Percentiles rank a stretch among this genome's conserved stretches.
phyloP scores from a whole-genome alignment of 92 coral and sea anemone species.

The Bergia puertoricense region DNA sequence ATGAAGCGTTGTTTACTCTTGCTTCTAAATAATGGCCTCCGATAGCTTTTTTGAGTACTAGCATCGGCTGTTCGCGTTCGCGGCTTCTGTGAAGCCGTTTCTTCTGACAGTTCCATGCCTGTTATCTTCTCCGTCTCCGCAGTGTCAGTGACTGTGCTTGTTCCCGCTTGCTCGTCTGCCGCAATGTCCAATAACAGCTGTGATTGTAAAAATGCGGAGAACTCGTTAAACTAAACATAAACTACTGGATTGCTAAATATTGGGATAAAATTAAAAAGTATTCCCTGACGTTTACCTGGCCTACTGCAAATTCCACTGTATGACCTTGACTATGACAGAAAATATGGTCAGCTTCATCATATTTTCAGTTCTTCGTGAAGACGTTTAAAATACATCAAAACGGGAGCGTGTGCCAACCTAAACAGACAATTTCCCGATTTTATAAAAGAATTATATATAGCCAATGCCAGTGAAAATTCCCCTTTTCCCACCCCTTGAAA shows the following conservation, averaged over 20 bases:
- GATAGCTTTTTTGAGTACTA: not conserved
- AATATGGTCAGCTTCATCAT: not conserved
- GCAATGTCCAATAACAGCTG: slow-evolving; percentile 19
- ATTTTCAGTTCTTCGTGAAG: not conserved
- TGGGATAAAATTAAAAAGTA: no score
- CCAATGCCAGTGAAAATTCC: no score
- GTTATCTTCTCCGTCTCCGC: not conserved
- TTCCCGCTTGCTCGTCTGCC: not conserved
- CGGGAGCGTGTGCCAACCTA: not conserved
- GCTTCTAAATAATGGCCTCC: slow-evolving; percentile 1
- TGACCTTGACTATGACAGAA: not conserved
- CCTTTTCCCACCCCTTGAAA: no score
- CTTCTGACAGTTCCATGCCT: no score
- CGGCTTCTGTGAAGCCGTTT: not conserved
- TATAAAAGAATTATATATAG: no score
- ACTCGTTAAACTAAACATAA: not conserved
- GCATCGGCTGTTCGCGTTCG: not conserved
- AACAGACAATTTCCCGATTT: no score
- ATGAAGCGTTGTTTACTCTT: slow-evolving; percentile 2
- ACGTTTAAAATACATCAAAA: not conserved
- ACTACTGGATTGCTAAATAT: not conserved
- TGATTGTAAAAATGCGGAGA: not conserved
- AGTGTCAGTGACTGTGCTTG: not conserved
- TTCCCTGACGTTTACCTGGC: not conserved
- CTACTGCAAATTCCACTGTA: no score